Evolutionary conservation across 2,113 vertebrate genomes (phyloP), one percentile per base, ranked within the genome.

Genomic region (Clinocottus analis): DNA sequence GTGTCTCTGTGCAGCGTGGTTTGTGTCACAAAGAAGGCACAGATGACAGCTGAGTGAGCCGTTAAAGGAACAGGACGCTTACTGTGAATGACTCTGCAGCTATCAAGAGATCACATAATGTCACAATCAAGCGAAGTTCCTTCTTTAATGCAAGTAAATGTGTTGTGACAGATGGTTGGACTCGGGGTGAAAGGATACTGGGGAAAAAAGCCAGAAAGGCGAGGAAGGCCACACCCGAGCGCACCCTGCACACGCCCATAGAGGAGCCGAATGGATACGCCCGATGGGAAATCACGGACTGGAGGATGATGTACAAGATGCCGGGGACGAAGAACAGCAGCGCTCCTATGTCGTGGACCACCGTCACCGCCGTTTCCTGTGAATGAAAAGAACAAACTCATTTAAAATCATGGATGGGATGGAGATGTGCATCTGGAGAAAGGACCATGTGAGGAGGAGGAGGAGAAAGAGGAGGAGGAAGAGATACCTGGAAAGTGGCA

Each of bases 401-500:
- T 11, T 2, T 12, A 37, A 23, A 0, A 8, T n/a, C n/a, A n/a
- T n/a, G n/a, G n/a, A n/a, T n/a, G 16, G 8, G 11, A 60, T 53
- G 31, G 1, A 70, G 27, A 75, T 5, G 41, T 35, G 21, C 25
- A 21, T 5, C 2, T 39, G 37, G n/a, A n/a, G n/a, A n/a, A n/a
- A n/a, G n/a, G n/a, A n/a, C n/a, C 37, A 39, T 39, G 5, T 39
- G 8, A 31, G 29, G 29, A 31, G 29, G 29, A 31, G 29, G 33
- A 33, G 1, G 33, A 31, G 31, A 5, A 31, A 5, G 31, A 31
- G 31, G 37, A 39, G 37, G 37, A 31, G 33, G 14, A n/a, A 56
- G 7, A 65, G 78, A 1, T 93, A 98, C 98, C 97, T 99, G 98
- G 90, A 99, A 99, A 75, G 95, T 97, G 75, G 97, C 97, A 58